Base-by-base conservation (phyloP, 1,140 invertebrate genomes). In the Gryon sp. region DNA sequence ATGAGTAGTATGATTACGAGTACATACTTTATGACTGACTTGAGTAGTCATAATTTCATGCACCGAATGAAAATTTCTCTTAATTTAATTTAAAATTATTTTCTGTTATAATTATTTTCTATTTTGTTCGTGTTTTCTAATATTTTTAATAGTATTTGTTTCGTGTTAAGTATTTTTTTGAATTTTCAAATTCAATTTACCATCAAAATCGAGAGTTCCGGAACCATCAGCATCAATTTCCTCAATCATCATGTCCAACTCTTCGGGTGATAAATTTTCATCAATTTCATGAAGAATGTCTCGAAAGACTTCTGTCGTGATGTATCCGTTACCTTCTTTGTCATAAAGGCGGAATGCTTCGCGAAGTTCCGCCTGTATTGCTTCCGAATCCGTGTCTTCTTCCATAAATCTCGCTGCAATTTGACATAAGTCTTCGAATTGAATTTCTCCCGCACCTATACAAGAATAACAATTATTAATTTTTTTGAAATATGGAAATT, bases 301-400 rank as follows among this genome's bases (percentile, higher is more conserved):
- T 75, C 94, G 89, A 26, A 97, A 87, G 1, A 94, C 93, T n/a
- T 88, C 92, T 4, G 95, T 96, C 19, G 95, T 95, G 40, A 97
- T 96, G 86, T 96, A 97, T 19, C 95, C 95, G 84, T 96, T 96
- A 62, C 92, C 93, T 91, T 94, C 93, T 90, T 94, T 94, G 82
- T 95, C 93, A 82, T 97, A 97, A 78, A 97, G 91, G 79, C 95
- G 91, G 89, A 97, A 97, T 55, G 95, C 95, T 90, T 97, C 95
- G 85, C 95, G 93, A 0, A 97, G 89, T 89, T 97, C 95, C 65
- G 93, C 91, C 84, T 93, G 91, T 91, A 95, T 93, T 1, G 93
- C 95, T 84, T 96, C 95, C n/a, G 69, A 14, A 43, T 73, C 68
- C 2, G 93, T 92, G 86, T 97, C 96, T 82, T 96, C 95, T 26